phyloP scores from a whole-genome alignment of 2,113 vertebrate genomes.

The Benitochromis conjunctus region DNA sequence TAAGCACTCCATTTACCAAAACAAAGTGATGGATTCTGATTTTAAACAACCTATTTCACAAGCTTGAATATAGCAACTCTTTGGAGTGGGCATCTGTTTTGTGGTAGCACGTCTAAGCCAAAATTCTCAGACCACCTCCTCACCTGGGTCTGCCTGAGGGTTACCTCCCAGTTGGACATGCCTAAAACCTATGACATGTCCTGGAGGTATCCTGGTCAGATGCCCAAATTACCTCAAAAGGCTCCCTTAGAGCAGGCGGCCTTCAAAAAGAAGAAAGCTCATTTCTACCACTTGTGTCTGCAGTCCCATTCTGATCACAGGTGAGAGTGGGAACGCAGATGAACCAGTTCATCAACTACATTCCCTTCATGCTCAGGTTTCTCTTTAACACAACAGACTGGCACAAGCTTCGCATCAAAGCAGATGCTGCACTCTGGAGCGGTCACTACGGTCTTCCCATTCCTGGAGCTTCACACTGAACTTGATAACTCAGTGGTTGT shows the following conservation, averaged over 20 bases:
- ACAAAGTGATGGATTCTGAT: not conserved
- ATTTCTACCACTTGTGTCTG: not conserved
- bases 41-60: not conserved
- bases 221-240: not conserved
- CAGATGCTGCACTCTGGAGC: not conserved
- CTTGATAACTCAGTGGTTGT: not conserved
- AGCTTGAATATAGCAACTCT: not conserved
- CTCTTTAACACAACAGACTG: not conserved
- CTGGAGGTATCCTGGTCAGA: not conserved
- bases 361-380: not conserved
- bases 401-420: not conserved
- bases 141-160: not conserved
- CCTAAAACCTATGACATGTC: not conserved
- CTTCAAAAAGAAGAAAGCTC: not conserved
- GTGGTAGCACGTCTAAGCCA: not conserved
- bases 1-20: not conserved
- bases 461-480: not conserved
- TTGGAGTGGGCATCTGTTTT: not conserved
- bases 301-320: not conserved
- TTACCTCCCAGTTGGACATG: not conserved
- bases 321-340: not conserved
- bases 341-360: not conserved
- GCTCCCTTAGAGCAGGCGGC: not conserved
- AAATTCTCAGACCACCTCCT: not conserved
- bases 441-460: not conserved